Evolutionary conservation across 1,140 invertebrate species (phyloP), one percentile per base, ranked within the genome.

Genomic region (Drosophila asahinai): DNA sequence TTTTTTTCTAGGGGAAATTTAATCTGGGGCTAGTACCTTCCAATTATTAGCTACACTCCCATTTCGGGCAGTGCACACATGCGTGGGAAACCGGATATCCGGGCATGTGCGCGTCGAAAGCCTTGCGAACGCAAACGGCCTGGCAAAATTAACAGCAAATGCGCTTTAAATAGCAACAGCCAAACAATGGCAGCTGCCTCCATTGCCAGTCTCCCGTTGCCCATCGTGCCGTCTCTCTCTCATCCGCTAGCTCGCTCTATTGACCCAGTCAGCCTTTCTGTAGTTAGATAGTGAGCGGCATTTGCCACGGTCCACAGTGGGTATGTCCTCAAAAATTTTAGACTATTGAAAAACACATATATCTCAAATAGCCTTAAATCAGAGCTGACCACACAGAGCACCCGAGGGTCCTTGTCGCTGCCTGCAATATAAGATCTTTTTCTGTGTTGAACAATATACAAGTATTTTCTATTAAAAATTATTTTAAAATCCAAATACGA

Each of bases 101-200:
- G 74, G 86, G 52, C 78, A 81, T 90, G 80, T 89, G 86, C 77
- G 83, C 83, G 80, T 77, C 49, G 72, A 77, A 65, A 81, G 83
- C 82, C 73, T 84, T 73, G 47, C 67, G 54, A 73, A 73, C 74
- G 74, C 78, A 84, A 86, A 83, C 78, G 80, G 65, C 80, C 58
- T 87, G 81, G 84, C 83, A 83, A 87, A 87, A 89, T 87, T 87
- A 87, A 87, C 84, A 89, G 80, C 77, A 87, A 87, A 84, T 89
- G 80, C 81, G 81, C 84, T 87, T 87, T 87, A 87, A 89, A 89
- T 89, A 77, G 81, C 80, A 87, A 86, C 83, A 86, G 73, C 84
- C 77, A 86, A 77, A 86, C 75, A 78, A 78, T 78, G 66, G 75
- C 64, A 60, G 38, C 45, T 51, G 65, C 57, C 67, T 59, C 62